These are phyloP conservation scores for Rhizoglyphus robini DNA, from an alignment of 1,140 invertebrate genomes.

Conservation along the genomic window DNA sequence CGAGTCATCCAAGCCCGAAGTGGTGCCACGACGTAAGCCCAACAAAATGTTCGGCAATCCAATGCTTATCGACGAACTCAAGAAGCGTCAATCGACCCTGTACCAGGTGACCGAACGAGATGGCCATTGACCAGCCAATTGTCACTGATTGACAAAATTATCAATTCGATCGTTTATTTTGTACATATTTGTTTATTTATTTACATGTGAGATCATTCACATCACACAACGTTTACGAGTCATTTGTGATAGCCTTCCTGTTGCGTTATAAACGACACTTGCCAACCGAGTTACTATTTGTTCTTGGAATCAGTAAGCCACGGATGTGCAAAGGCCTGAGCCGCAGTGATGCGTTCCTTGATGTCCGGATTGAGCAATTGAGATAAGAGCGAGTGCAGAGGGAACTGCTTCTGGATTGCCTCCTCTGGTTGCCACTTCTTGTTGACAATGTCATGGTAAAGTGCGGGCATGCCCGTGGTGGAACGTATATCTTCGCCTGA, in stretches of 20 bases:
- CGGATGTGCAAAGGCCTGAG: background rate
- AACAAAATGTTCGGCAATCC: background rate
- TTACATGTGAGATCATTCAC: too few relatives aligned
- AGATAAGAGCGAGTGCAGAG: background rate
- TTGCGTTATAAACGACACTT: too few relatives aligned
- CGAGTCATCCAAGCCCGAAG: background rate
- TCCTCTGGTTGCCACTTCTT: conserved; percentile 1
- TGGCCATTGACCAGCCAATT: too few relatives aligned
- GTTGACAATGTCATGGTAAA: background rate
- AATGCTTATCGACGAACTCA: conserved; percentile 11
- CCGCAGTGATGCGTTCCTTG: background rate
- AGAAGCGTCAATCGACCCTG: conserved; percentile 10
- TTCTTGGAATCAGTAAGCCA: background rate
- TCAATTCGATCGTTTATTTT: background rate
- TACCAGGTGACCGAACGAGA: background rate
- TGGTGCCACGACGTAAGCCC: background rate
- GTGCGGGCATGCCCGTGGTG: background rate
- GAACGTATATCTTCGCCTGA: background rate
- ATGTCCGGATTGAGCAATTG: conserved; percentile 14
- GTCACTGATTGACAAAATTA: background rate
- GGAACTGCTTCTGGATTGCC: background rate
- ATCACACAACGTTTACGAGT: too few relatives aligned
- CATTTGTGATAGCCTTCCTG: too few relatives aligned
- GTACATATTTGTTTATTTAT: too few relatives aligned
- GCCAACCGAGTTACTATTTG: background rate